Evolutionary conservation across 2,797 vertebrate species (phyloP), one percentile per base, ranked within the genome.

Genomic region (Sebastes itinus): DNA sequence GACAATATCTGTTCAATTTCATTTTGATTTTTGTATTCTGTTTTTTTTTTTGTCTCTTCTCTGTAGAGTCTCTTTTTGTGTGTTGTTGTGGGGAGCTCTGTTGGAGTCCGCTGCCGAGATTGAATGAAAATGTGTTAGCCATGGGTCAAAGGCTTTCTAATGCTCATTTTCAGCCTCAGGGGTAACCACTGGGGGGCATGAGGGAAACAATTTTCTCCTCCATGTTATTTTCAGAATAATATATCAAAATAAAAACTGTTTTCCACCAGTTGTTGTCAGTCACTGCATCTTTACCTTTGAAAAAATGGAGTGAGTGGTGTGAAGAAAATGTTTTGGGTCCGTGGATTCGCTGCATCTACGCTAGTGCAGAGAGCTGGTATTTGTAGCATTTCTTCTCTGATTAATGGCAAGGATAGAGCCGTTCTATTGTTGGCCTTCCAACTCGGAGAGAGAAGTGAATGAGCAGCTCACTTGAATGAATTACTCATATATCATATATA

Each of bases 51-150:
- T 63, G 46, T 49, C 1, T 78, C 5, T 66, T 55, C 25, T 80
- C 60, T 35, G 7, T 16, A 14, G 23, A 72, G 14, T 60, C 22
- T 65, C 18, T 72, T 63, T 74, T 38, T 78, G 28, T 82, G 2
- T 72, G 42, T 62, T 84, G 58, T 86, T 82, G 35, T 58, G 25
- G 7, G 32, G 38, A 42, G 13, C 63, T 65, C 70, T 73, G 71
- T 55, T 18, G 12, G 65, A 69, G 16, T 65, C 32, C 13, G 28
- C 77, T 69, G 73, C 66, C 2, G 52, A 80, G 67, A 84, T 72
- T 83, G 88, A 83, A 88, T 72, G 66, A 80, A 89, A 92, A 80
- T 67, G 66, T 79, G 82, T 84, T 84, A 76, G 82, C 77, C 71
- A 63, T 72, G 62, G 81, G 84, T 90, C 85, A 88, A 52, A 79